phyloP scores from a whole-genome alignment of 2,888 invertebrate species.

The Dicycla oo region DNA sequence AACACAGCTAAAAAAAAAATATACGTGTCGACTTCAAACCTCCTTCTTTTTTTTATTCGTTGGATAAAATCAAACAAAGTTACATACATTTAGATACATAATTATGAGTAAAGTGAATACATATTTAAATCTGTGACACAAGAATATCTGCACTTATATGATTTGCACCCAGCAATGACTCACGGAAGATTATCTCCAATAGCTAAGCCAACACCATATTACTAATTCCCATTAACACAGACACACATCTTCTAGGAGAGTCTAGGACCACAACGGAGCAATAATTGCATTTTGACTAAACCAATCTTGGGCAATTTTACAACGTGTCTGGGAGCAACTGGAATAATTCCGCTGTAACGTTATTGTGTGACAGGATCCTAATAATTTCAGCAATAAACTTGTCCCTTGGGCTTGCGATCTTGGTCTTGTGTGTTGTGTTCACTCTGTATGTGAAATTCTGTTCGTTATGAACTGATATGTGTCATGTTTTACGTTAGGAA shows the following conservation, averaged over 20 bases:
- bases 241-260: background rate
- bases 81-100: too few species aligned
- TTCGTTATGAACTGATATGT: conserved; percentile 11
- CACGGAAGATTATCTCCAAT: background rate
- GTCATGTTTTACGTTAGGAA: background rate
- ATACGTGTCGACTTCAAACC: too few species aligned
- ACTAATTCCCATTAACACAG: conserved; percentile 33
- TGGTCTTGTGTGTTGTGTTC: conserved; percentile 28
- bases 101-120: too few species aligned
- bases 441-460: conserved; percentile 19
- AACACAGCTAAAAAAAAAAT: too few species aligned
- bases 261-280: conserved; percentile 1
- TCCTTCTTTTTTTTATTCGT: too few species aligned
- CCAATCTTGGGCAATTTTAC: conserved; percentile 58
- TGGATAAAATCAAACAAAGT: too few species aligned
- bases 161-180: background rate
- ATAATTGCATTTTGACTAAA: conserved; percentile 54
- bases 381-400: conserved; percentile 61
- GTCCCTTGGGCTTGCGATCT: conserved; percentile 43
- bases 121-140: background rate
- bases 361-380: conserved; percentile 53
- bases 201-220: conserved; percentile 4
- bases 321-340: conserved; percentile 48
- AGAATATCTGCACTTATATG: background rate
- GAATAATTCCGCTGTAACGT: conserved; percentile 49